A percentile compares a stretch with the other conserved stretches of the same genome.
phyloP scores from a whole-genome alignment of 2,113 vertebrate species.

The Tamias sibiricus region DNA sequence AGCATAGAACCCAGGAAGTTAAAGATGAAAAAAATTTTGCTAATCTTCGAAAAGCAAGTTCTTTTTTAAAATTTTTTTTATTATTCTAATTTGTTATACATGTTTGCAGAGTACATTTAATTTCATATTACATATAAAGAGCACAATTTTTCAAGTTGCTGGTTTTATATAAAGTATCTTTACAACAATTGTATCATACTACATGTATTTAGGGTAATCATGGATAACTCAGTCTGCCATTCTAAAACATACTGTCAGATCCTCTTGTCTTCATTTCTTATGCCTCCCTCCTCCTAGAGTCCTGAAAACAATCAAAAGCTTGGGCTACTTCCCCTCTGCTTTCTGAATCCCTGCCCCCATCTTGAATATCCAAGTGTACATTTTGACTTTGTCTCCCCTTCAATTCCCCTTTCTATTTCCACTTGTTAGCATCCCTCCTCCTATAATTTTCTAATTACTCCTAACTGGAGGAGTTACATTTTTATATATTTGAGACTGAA shows the following conservation, averaged over 20 bases:
- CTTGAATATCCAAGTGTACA: background rate
- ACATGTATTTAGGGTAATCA: too few species aligned
- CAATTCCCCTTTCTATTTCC: background rate
- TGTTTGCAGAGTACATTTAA: too few species aligned
- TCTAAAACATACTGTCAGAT: background rate
- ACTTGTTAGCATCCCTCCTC: background rate
- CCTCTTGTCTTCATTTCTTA: background rate
- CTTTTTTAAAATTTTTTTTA: too few species aligned
- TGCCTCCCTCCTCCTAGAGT: too few species aligned
- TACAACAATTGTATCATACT: too few species aligned
- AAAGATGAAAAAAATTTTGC: background rate
- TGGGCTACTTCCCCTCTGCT: background rate
- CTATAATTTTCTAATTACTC: background rate
- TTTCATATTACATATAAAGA: too few species aligned
- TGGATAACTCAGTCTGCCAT: too few species aligned
- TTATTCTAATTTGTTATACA: too few species aligned
- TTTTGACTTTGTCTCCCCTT: background rate
- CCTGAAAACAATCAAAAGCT: too few species aligned
- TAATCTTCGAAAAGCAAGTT: background rate
- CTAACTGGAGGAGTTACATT: background rate
- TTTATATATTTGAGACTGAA: background rate
- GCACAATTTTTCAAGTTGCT: too few species aligned
- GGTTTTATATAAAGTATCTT: too few species aligned
- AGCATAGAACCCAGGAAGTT: background rate
- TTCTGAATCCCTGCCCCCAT: background rate